Evolutionary conservation across 2,888 invertebrate genomes (phyloP).

Genomic region (Nephrotoma guestfalica): DNA sequence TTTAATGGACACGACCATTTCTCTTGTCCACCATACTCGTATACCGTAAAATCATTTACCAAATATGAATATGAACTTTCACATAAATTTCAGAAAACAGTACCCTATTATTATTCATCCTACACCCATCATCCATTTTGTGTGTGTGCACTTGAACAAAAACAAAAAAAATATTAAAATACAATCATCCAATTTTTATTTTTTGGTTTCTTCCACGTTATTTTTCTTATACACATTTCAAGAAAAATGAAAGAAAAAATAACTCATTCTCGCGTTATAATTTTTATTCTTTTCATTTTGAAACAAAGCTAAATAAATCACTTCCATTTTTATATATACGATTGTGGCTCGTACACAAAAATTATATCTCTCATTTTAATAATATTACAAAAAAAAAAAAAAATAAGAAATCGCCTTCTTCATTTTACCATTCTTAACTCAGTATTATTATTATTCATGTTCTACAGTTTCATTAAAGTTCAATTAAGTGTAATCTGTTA

Average conservation of each 20-base stretch:
- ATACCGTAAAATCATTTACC: background rate
- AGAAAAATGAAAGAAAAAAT: background rate
- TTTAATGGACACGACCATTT: background rate
- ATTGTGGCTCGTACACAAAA: background rate
- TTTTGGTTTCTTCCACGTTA: background rate
- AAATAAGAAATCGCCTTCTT: background rate
- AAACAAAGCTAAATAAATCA: background rate
- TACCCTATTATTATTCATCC: background rate
- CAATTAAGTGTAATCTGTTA: background rate
- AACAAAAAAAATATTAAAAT: background rate
- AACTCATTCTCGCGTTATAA: background rate
- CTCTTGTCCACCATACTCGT: background rate
- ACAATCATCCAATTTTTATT: background rate
- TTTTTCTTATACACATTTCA: background rate
- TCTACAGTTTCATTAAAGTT: background rate
- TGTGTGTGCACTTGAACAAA: background rate
- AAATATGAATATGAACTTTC: background rate
- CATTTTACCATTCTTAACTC: background rate
- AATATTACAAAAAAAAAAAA: background rate
- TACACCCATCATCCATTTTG: background rate
- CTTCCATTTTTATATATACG: background rate
- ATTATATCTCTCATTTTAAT: background rate
- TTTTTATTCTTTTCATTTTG: background rate
- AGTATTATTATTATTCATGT: background rate
- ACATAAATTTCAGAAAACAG: background rate